A percentile compares a stretch with the other conserved stretches of the same genome.
Evolutionary conservation across 2,797 vertebrate genomes (phyloP).

Genomic region (Triplophysa yarkandensis): DNA sequence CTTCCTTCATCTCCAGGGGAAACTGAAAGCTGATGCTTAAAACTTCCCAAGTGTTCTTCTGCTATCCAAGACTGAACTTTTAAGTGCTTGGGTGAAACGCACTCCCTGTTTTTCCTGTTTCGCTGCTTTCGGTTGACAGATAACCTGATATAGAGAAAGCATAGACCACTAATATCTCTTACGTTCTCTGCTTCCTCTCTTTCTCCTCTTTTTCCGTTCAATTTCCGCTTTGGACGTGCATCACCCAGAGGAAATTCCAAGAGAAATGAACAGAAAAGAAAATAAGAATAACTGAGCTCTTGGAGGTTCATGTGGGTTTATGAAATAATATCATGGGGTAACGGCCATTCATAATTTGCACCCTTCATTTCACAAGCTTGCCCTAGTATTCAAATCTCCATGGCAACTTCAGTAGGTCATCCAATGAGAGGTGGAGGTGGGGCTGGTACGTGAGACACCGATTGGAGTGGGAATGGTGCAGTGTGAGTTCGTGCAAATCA

Average conservation of each 20-base stretch:
- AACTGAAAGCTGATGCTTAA: conserved; percentile 42
- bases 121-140: conserved; percentile 29
- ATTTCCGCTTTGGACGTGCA: background rate
- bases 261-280: background rate
- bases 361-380: conserved; percentile 73
- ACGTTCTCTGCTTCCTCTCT: conserved; percentile 26
- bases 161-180: conserved; percentile 27
- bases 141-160: conserved; percentile 24
- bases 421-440: conserved; percentile 79
- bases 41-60: conserved; percentile 30
- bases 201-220: conserved; percentile 23
- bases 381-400: conserved; percentile 74
- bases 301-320: conserved; percentile 10
- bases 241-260: conserved; percentile 18
- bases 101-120: conserved; percentile 35
- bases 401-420: conserved; percentile 83
- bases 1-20: conserved; percentile 48
- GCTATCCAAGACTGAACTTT: conserved; percentile 32
- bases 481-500: conserved; percentile 49
- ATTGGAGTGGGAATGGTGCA: conserved; percentile 62
- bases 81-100: conserved; percentile 26
- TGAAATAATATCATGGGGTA: conserved; percentile 35
- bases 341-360: conserved; percentile 65
- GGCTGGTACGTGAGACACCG: conserved; percentile 57
- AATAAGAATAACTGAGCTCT: background rate